Base-by-base conservation (phyloP, 2,113 vertebrate species). In the Tringa solitaria region DNA sequence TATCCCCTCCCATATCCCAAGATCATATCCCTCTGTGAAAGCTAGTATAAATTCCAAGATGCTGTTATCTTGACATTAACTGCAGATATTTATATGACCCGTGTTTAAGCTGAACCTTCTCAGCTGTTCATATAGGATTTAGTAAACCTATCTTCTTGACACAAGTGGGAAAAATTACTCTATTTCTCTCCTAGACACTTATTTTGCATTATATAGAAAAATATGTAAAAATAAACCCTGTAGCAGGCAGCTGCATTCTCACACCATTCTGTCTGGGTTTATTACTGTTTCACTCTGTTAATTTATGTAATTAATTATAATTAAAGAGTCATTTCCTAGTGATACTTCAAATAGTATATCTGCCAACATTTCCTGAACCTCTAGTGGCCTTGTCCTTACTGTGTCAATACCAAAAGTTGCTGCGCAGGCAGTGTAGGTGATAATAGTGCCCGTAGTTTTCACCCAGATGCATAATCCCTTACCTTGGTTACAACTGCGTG, bases 401-500 rank as follows among this genome's bases (percentile, higher is more conserved):
- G 14, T 39, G 13, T 15, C 3, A 4, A 65, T 30, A 69, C 13
- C 15, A 57, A n/a, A 87, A 77, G 13, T 27, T 87, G 19, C 53
- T 77, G 53, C 30, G 16, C 33, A 59, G 24, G 19, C 21, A 7
- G 1, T 7, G 19, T 18, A 39, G n/a, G n/a, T 67, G 28, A 57
- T 61, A 48, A 22, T 70, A 57, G 41, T 8, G 14, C 14, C 30
- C 1, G 0, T 5, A 45, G 51, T 53, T 89, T 88, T 76, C 37
- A 50, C 12, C 1, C 30, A 43, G 11, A 13, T 17, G 12, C 0
- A 0, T 67, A 67, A 50, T 53, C 14, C 2, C 7, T 67, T 17
- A 35, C 0, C 5, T 72, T 7, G 35, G 4, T 51, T 60, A 35
- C 21, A 56, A 17, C 32, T 70, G 13, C 11, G 5, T 24, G n/a